Evolutionary conservation across 2,888 invertebrate species (phyloP).

Genomic region (Macaria notata): DNA sequence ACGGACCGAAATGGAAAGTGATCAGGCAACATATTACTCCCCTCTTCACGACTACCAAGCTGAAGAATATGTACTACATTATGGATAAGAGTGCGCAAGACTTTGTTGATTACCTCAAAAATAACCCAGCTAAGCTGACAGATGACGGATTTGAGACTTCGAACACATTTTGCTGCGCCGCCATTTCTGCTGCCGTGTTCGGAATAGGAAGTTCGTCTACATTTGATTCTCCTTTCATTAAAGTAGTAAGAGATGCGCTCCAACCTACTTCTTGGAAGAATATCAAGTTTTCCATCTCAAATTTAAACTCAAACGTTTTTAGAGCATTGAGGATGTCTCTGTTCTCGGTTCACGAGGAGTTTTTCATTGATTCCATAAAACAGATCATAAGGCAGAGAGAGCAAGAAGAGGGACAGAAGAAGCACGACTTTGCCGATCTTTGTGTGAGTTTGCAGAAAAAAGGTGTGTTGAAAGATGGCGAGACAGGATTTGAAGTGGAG

Average conservation of each 20-base stretch:
- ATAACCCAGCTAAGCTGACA: slow-evolving; percentile 41
- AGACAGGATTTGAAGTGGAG: slow-evolving; percentile 49
- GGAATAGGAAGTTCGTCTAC: slow-evolving; percentile 57
- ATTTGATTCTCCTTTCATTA: slow-evolving; percentile 57
- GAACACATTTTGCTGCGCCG: slow-evolving; percentile 48
- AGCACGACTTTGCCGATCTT: slow-evolving; percentile 60
- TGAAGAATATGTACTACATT: slow-evolving; percentile 64
- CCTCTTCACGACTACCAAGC: slow-evolving; percentile 57
- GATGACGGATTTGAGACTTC: slow-evolving; percentile 41
- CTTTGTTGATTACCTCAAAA: slow-evolving; percentile 48
- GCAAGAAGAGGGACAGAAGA: slow-evolving; percentile 41
- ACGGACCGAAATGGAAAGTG: slow-evolving; percentile 58
- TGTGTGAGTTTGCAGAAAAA: slow-evolving; percentile 55
- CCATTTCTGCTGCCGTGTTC: slow-evolving; percentile 60
- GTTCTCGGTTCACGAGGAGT: slow-evolving; percentile 49
- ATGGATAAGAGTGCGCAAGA: slow-evolving; percentile 58
- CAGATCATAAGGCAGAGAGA: slow-evolving; percentile 51
- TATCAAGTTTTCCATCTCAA: slow-evolving; percentile 41
- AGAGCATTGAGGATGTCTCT: slow-evolving; percentile 45
- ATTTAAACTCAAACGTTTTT: slow-evolving; percentile 34
- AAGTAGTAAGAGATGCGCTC: slow-evolving; percentile 40
- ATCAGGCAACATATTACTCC: slow-evolving; percentile 59
- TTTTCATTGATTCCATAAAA: slow-evolving; percentile 58
- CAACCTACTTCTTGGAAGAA: slow-evolving; percentile 36
- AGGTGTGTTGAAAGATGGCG: slow-evolving; percentile 48